Base-by-base conservation (phyloP, 2,888 invertebrate species). In the Baronia brevicornis region DNA sequence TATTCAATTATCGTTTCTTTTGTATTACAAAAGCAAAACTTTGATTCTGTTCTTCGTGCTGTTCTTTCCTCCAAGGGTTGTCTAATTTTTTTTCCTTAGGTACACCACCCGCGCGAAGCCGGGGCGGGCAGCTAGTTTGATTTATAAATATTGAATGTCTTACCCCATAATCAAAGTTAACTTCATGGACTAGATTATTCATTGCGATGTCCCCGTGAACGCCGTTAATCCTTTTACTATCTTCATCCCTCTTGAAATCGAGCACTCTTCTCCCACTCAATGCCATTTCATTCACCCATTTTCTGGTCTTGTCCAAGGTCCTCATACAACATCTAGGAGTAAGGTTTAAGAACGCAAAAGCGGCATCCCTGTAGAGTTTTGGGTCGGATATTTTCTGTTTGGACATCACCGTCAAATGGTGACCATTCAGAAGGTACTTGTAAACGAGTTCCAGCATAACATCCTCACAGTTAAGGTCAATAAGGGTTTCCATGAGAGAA, bases 401-500 rank as follows among this genome's bases (percentile, higher is more conserved):
- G 20, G 70, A 66, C 5, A 65, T 44, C 1, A 63, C 53, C 52
- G 63, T 61, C 3, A 84, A 44, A 28, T 84, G 77, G 27, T 72
- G 68, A 0, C 84, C 84, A 35, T 60, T 67, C 1, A 80, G 46
- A 0, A 98, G 85, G 63, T 96, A 91, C 60, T 94, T 94, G 60
- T 95, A 90, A 25, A 96, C 88, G 27, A 98, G 82, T 60, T 97
- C 96, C 51, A 96, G 82, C 94, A 98, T 95, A 24, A 98, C 90
- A 69, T 98, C 98, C 73, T 98, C 98, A 75, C 96, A 97, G 72
- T 97, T 94, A 39, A 98, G 82, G 53, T 94, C 92, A 29, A 98
- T 87, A 38, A 98, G 84, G 0, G 96, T 96, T 65, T 96, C 93
- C 72, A 98, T 94, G 5, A 98, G 77, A 0, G 95, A 91, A 51